A percentile compares a stretch with the other conserved stretches of the same genome.
Evolutionary conservation across 2,797 vertebrate species (phyloP).

Genomic region (Amblyraja radiata): DNA sequence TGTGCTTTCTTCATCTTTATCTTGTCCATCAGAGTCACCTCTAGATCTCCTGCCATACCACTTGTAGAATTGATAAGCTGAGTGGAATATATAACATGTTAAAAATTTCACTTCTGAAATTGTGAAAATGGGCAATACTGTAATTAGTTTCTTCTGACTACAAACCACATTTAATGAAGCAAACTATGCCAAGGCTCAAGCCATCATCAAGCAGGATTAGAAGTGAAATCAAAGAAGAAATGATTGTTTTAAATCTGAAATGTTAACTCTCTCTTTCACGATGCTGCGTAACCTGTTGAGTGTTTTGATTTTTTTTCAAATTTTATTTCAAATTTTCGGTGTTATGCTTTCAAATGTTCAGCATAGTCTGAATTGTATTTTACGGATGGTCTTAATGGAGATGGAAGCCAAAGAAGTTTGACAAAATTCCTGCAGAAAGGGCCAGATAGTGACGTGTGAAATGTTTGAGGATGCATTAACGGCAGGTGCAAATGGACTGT

Average conservation of each 20-base stretch:
- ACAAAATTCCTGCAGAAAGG: background rate
- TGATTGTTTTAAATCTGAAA: no score
- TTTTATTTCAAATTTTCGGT: no score
- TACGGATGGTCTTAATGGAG: background rate
- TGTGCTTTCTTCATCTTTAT: slow-evolving; percentile 38
- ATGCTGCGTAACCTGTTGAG: no score
- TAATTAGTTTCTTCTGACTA: background rate
- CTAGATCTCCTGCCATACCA: slow-evolving; percentile 44
- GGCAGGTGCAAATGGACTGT: background rate
- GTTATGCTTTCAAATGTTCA: no score
- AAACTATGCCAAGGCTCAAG: background rate
- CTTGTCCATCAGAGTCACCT: slow-evolving; percentile 42
- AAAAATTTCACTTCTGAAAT: background rate
- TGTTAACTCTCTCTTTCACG: no score
- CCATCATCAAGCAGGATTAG: background rate
- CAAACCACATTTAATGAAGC: background rate
- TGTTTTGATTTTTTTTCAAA: no score
- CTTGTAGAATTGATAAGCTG: slow-evolving; percentile 58
- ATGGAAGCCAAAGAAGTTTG: background rate
- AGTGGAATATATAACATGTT: slow-evolving; percentile 38
- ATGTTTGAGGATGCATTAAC: background rate
- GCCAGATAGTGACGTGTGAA: background rate
- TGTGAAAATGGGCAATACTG: background rate
- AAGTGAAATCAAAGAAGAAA: background rate
- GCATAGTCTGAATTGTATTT: background rate